These are phyloP conservation scores for Ahaetulla prasina DNA, from an alignment of 2,113 vertebrate genomes.

Conservation along the genomic window DNA sequence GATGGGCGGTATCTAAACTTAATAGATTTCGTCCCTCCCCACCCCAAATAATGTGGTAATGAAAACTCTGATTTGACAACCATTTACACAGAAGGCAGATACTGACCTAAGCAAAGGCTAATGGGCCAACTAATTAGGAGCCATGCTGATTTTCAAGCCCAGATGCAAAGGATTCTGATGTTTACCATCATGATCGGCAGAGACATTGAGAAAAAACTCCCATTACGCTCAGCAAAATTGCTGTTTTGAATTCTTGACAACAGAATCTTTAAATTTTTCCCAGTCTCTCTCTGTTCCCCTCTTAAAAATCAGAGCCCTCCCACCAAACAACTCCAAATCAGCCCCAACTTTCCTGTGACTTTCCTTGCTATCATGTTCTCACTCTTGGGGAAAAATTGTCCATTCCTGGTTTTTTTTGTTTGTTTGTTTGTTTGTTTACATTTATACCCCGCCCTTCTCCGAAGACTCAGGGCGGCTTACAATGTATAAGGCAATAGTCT, in stretches of 20 bases:
- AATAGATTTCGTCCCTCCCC: no score
- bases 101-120: neutral
- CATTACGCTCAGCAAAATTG: neutral
- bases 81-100: neutral
- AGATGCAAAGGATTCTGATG: neutral
- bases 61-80: neutral
- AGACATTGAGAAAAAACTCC: neutral
- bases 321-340: neutral
- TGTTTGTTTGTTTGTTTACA: no score
- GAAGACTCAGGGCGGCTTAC: no score
- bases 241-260: neutral
- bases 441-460: no score
- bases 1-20: no score
- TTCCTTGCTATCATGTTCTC: neutral
- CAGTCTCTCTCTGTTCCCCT: neutral
- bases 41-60: neutral
- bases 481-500: no score
- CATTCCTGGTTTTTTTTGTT: neutral
- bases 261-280: neutral
- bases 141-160: neutral
- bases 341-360: neutral
- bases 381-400: neutral
- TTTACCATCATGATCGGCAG: neutral
- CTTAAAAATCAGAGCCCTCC: neutral
- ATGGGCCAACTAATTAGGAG: neutral